Evolutionary conservation across 2,113 vertebrate genomes (phyloP).

Genomic region (Otocyon megalotis): DNA sequence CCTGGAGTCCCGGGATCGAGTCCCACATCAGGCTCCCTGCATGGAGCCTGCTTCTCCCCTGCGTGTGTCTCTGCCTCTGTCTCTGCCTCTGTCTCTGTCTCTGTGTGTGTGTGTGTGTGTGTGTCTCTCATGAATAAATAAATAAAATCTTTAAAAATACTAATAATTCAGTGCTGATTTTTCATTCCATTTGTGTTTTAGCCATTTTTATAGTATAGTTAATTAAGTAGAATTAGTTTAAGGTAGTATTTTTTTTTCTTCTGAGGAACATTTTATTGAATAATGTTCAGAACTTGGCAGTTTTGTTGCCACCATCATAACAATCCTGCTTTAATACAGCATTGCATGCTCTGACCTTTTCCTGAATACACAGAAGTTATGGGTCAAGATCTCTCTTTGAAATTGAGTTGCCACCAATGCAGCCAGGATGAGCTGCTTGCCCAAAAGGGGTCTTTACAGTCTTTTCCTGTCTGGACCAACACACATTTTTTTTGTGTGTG

Average conservation of each 20-base stretch:
- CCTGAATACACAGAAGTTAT: not conserved
- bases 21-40: no score
- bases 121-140: no score
- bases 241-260: not conserved
- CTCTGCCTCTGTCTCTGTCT: no score
- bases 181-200: not conserved
- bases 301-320: not conserved
- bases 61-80: no score
- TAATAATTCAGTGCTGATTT: not conserved
- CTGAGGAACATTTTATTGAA: not conserved
- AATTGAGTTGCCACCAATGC: not conserved
- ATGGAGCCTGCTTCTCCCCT: no score
- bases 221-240: slow-evolving; percentile 25
- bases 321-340: not conserved
- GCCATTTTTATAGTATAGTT: not conserved
- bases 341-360: not conserved
- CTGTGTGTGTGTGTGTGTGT: no score
- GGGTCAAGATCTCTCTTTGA: not conserved
- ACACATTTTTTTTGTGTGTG: not conserved
- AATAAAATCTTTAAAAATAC: no score
- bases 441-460: not conserved
- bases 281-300: not conserved
- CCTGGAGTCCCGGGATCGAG: no score
- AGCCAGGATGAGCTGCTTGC: not conserved
- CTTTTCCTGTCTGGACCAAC: no score